A percentile compares a stretch with the other conserved stretches of the same genome.
These are phyloP conservation scores for Epirrhoe tristata DNA, from an alignment of 2,888 invertebrate species.

Conservation along the genomic window DNA sequence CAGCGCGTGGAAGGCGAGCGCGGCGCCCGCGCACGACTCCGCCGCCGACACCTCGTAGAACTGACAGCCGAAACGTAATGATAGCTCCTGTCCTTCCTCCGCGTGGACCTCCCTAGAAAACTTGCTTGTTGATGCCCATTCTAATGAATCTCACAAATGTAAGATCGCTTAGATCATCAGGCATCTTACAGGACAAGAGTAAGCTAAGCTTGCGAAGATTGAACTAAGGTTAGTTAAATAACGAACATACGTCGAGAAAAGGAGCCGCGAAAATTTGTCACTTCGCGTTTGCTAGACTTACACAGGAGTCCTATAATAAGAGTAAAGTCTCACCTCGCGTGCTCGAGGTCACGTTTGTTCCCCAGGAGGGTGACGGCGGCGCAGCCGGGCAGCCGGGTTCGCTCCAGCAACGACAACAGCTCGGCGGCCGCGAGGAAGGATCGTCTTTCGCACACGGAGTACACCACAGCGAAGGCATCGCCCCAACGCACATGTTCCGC, in stretches of 20 bases:
- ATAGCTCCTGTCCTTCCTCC: slow-evolving; percentile 91
- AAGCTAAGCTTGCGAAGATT: too few species aligned
- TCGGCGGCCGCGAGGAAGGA: slow-evolving; percentile 88
- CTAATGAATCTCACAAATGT: not conserved
- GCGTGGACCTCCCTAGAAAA: slow-evolving; percentile 89
- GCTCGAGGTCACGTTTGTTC: slow-evolving; percentile 93
- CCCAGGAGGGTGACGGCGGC: slow-evolving; percentile 91
- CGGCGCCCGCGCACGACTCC: slow-evolving; percentile 92
- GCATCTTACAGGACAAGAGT: too few species aligned
- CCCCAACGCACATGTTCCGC: slow-evolving; percentile 93
- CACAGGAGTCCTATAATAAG: not conserved
- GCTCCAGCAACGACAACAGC: slow-evolving; percentile 88
- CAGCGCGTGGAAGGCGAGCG: slow-evolving; percentile 91
- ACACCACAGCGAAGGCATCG: slow-evolving; percentile 93
- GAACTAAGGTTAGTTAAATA: too few species aligned
- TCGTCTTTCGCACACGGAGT: slow-evolving; percentile 87
- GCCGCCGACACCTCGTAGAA: slow-evolving; percentile 95
- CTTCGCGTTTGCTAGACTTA: too few species aligned
- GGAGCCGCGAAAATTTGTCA: too few species aligned
- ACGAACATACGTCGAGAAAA: too few species aligned
- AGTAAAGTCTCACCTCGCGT: slow-evolving; percentile 86
- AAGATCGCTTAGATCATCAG: too few species aligned
- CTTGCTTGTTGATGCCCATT: not conserved
- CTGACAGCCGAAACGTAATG: slow-evolving; percentile 91
- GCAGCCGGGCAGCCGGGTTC: slow-evolving; percentile 90